phyloP scores from a whole-genome alignment of 1,140 invertebrate genomes.

The Plectrocnemia conspersa region DNA sequence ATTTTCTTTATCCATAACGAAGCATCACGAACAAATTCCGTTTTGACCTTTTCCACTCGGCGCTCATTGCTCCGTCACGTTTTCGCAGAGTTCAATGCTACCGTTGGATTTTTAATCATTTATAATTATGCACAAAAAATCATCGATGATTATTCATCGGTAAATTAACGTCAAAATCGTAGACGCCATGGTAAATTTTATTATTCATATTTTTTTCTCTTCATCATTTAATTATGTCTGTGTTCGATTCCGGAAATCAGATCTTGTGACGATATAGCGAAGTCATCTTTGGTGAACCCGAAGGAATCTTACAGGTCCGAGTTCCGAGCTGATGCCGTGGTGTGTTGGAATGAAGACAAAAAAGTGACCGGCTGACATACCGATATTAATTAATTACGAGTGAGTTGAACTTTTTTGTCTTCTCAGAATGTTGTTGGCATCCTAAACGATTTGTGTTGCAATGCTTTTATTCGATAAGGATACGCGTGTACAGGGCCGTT shows the following conservation, averaged over 20 bases:
- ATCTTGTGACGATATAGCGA: neutral
- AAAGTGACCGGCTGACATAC: slow-evolving; percentile 15
- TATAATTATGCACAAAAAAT: too few species aligned
- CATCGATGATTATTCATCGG: too few species aligned
- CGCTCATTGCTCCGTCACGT: slow-evolving; percentile 6
- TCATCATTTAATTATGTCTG: too few species aligned
- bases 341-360: slow-evolving; percentile 4
- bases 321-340: neutral
- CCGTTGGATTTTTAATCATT: slow-evolving; percentile 2
- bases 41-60: neutral
- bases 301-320: neutral
- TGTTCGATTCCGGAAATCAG: slow-evolving; percentile 10
- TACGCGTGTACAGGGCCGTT: too few species aligned
- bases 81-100: slow-evolving; percentile 8
- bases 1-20: neutral
- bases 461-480: too few species aligned
- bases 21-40: neutral
- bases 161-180: too few species aligned
- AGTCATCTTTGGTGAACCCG: neutral
- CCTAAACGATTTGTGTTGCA: slow-evolving; percentile 3
- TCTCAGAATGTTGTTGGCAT: slow-evolving; percentile 13
- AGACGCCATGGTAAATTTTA: too few species aligned
- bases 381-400: slow-evolving; percentile 20
- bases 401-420: slow-evolving; percentile 4
- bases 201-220: too few species aligned